These are phyloP conservation scores for Tragelaphus eurycerus DNA, from an alignment of 2,797 vertebrate species.

Conservation along the genomic window DNA sequence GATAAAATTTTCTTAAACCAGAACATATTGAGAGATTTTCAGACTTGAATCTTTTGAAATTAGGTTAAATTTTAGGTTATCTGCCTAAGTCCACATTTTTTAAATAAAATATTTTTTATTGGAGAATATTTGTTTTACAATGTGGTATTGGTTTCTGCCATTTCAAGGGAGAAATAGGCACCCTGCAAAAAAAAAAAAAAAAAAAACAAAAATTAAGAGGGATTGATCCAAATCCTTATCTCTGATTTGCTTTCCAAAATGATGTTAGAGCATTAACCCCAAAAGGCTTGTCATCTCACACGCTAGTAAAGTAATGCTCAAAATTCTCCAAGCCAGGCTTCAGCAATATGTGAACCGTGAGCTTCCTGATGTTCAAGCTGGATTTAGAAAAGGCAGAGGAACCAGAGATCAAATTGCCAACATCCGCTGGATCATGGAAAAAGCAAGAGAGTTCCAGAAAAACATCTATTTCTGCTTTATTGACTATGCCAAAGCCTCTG, in stretches of 20 bases:
- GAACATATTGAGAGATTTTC: not conserved
- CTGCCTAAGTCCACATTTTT: not conserved
- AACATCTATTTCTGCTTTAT: no score
- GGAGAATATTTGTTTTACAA: not conserved
- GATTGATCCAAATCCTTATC: not conserved
- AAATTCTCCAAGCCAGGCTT: no score
- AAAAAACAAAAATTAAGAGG: not conserved
- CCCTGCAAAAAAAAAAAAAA: not conserved
- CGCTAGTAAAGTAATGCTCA: no score
- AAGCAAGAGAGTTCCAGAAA: no score
- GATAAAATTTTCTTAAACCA: not conserved
- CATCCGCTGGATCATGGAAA: no score
- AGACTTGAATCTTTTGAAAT: not conserved
- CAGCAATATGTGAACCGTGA: no score
- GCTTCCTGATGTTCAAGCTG: no score
- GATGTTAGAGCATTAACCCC: not conserved
- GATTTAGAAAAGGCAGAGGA: no score
- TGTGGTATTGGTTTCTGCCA: not conserved
- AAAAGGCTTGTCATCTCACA: not conserved
- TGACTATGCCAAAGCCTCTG: no score
- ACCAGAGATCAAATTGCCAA: no score
- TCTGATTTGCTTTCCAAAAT: not conserved
- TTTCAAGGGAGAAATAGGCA: not conserved
- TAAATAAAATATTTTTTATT: not conserved
- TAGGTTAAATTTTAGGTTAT: not conserved